Conservation (phyloP, 2,113 vertebrate genomes). For the Chaetodon trifascialis region DNA sequence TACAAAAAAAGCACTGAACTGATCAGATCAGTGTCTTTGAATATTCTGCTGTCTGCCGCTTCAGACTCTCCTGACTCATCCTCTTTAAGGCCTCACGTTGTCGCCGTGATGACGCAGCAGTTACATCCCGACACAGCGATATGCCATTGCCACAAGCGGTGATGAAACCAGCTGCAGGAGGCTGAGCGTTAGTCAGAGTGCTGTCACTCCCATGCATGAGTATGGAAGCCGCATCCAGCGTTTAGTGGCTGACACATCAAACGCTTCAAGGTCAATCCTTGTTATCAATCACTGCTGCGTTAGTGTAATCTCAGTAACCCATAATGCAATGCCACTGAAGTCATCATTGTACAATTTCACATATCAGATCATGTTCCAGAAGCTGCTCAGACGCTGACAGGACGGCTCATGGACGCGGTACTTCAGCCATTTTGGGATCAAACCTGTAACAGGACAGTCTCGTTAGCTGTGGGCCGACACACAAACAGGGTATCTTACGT, state of each 20-base stretch:
- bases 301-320: slow-evolving; percentile 21
- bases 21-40: not conserved
- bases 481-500: slow-evolving; percentile 83
- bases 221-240: not conserved
- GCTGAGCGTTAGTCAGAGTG: slow-evolving; percentile 52
- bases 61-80: not conserved
- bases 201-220: slow-evolving; percentile 56
- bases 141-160: slow-evolving; percentile 43
- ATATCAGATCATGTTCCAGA: not conserved
- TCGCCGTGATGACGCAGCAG: not conserved
- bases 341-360: not conserved
- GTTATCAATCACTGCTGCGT: slow-evolving; percentile 20
- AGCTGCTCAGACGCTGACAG: not conserved
- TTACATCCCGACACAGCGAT: slow-evolving; percentile 7
- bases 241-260: not conserved
- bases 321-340: slow-evolving; percentile 4
- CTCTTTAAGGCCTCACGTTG: not conserved
- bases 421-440: not conserved
- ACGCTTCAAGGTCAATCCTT: not conserved
- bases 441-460: slow-evolving; percentile 19
- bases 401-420: not conserved
- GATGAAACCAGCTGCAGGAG: slow-evolving; percentile 6
- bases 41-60: not conserved
- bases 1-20: no score
- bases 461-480: no score